These are phyloP conservation scores for Epistrophe grossulariae DNA, from an alignment of 2,888 invertebrate genomes.

Conservation along the genomic window DNA sequence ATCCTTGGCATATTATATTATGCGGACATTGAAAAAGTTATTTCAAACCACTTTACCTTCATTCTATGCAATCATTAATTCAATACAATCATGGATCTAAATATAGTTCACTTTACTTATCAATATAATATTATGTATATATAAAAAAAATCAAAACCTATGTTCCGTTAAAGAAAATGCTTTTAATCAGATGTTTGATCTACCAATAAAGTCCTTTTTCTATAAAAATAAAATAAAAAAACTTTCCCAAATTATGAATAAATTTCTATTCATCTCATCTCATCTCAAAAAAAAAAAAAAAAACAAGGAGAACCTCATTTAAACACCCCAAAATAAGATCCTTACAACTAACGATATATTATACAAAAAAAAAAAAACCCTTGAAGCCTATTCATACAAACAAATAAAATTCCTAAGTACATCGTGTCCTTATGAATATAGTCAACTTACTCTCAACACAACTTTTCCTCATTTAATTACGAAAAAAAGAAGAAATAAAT, in stretches of 20 bases:
- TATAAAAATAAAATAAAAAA: slow-evolving; percentile 8
- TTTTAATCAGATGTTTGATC: slow-evolving; percentile 23
- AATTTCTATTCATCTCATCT: slow-evolving; percentile 51
- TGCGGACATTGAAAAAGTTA: not conserved
- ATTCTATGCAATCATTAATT: not conserved
- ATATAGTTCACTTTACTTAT: not conserved
- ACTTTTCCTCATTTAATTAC: slow-evolving; percentile 70
- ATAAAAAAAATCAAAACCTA: not conserved
- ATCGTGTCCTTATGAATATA: slow-evolving; percentile 56
- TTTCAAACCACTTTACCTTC: not conserved
- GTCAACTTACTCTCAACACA: slow-evolving; percentile 42
- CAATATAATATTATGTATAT: not conserved
- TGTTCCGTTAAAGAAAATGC: not conserved
- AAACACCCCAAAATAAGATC: slow-evolving; percentile 5
- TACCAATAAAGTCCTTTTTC: slow-evolving; percentile 13
- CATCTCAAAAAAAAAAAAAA: too few relatives aligned
- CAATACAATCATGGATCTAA: not conserved
- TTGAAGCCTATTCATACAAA: slow-evolving; percentile 32
- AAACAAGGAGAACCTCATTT: slow-evolving; percentile 25
- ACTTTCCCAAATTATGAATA: slow-evolving; percentile 40
- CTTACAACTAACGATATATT: not conserved
- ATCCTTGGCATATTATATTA: slow-evolving; percentile 1
- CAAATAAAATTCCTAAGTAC: slow-evolving; percentile 46
- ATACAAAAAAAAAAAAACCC: not conserved
- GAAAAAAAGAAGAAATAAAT: slow-evolving; percentile 36